Base-by-base conservation (phyloP, 2,113 vertebrate genomes). In the Rattus rattus region DNA sequence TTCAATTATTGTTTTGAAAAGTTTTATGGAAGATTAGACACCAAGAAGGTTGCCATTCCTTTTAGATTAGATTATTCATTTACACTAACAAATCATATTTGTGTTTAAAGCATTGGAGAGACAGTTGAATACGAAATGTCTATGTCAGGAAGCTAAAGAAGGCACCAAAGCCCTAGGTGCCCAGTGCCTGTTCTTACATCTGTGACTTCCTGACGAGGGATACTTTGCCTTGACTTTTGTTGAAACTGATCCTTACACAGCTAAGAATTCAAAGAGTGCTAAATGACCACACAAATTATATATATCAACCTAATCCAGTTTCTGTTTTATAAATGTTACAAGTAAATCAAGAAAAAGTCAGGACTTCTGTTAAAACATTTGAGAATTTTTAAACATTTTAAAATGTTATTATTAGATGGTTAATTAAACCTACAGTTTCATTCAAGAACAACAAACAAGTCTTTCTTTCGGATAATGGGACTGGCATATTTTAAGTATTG, bases 341-440 rank as follows among this genome's bases (percentile, higher is more conserved):
- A 72, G 30, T 88, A 33, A 91, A 39, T 77, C 11, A 90, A 49
- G 73, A 84, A 94, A 91, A 91, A 80, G 20, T 54, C 28, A 94
- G 33, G 26, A 49, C 12, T 47, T 87, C 75, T 88, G 54, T 77
- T 88, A 36, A 87, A 70, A 22, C 19, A 24, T 70, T 88, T 63
- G 90, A 83, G 61, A 28, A 85, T 52, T 43, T 52, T 89, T 76
- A 17, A 92, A 49, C 80, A 28, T 84, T 92, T 90, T 39, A 83
- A 95, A 81, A 90, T 63, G 26, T 77, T 70, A 91, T 80, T 75
- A 92, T 96, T 95, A 88, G 63, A 54, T 88, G 80, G 85, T 92
- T 36, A 94, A 16, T 79, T 87, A 75, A 96, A 93, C 81, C 33
- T 22, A 70, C 90, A 96, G 20, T 3, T 79, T 81, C 16, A 80